Conservation (phyloP, 2,888 invertebrate species). For the Anarsia innoxiella region DNA sequence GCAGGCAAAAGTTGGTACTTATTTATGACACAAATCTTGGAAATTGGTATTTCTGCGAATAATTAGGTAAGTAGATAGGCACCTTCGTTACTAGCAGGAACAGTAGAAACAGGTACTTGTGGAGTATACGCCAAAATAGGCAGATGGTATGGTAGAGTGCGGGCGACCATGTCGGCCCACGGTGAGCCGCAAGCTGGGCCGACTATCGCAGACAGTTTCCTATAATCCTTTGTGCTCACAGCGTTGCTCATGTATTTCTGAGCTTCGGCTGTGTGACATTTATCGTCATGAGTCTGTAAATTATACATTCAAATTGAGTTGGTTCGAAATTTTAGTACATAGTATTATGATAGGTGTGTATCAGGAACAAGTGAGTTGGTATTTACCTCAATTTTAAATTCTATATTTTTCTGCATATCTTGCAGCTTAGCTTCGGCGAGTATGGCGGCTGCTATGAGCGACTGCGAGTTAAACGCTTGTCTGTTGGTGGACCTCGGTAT, state of each 20-base stretch:
- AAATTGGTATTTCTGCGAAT: too few relatives aligned
- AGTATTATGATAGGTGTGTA: too few relatives aligned
- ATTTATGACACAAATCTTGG: too few relatives aligned
- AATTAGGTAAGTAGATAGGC: too few relatives aligned
- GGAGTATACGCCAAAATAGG: slow-evolving; percentile 51
- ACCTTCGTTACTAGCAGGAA: too few relatives aligned
- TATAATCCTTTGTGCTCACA: slow-evolving; percentile 44
- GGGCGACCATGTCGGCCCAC: slow-evolving; percentile 49
- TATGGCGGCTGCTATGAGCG: not conserved
- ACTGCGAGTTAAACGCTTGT: not conserved
- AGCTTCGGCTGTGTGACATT: slow-evolving; percentile 46
- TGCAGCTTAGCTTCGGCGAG: not conserved
- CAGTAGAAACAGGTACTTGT: slow-evolving; percentile 26
- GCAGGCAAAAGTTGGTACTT: too few relatives aligned
- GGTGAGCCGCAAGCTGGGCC: slow-evolving; percentile 57
- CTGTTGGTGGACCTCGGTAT: not conserved
- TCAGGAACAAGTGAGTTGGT: too few relatives aligned
- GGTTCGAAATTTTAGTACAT: too few relatives aligned
- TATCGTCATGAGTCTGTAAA: slow-evolving; percentile 29
- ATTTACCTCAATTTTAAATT: not conserved
- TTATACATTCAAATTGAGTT: not conserved
- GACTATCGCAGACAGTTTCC: slow-evolving; percentile 44
- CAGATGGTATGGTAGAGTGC: slow-evolving; percentile 39
- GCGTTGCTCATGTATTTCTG: slow-evolving; percentile 49
- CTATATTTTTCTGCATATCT: not conserved